Base-by-base conservation (phyloP, 2,113 vertebrate species). In the Neoarius graeffei region DNA sequence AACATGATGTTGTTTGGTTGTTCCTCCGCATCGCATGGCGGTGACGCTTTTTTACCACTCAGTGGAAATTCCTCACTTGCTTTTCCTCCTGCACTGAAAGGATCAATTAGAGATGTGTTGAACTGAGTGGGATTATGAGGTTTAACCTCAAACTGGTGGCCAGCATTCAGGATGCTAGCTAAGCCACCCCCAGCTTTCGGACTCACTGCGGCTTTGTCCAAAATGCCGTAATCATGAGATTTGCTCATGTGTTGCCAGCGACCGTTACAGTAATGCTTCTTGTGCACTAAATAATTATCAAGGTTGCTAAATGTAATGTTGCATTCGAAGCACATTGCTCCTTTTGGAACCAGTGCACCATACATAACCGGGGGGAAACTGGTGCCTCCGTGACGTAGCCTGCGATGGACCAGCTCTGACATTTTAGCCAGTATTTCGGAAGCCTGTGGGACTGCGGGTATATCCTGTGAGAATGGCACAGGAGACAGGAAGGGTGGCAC, bases 371-470 rank as follows among this genome's bases (percentile, higher is more conserved):
- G 96, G 0, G 97, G 96, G 85, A 97, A 97, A 92, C 91, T 95
- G 88, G 93, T 96, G 66, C 95, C 96, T 83, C 96, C 96, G 0
- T 97, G 96, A 54, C 96, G 94, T 90, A 97, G 90, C 84, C 97
- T 95, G 85, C 96, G 95, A 90, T 97, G 97, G 23, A 97, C 97
- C 88, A 97, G 93, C 93, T 97, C 97, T 0, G 97, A 97, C 97
- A 97, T 97, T 94, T 97, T 97, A 77, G 97, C 97, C 88, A 97
- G 73, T 91, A 97, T 97, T 92, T 97, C 97, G 11, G 97, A 97
- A 83, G 97, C 97, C 74, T 97, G 97, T 84, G 97, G 96, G 83
- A 96, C 96, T 89, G 96, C 95, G 0, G 96, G 95, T 90, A 97
- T 96, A 62, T 97, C 97, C 81, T 97, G 96, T 74, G 96, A 96